These are phyloP conservation scores for Atta cephalotes DNA, from an alignment of 1,140 invertebrate species.

Conservation along the genomic window DNA sequence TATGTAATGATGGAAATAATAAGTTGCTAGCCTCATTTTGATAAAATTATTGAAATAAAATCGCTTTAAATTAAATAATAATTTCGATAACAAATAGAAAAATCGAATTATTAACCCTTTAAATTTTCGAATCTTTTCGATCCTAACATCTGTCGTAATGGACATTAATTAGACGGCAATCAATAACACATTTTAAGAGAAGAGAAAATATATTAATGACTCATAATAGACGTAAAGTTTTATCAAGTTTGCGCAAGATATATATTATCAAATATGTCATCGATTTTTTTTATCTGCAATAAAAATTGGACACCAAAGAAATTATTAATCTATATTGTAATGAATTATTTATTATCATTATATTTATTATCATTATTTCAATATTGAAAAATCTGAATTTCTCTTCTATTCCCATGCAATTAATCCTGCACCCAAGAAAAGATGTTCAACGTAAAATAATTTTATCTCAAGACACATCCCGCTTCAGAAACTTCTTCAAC, in stretches of 20 bases:
- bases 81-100: neutral
- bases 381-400: neutral
- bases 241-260: neutral
- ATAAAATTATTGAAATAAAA: neutral
- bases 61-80: neutral
- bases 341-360: too few species aligned
- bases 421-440: neutral
- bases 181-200: neutral
- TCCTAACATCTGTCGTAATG: neutral
- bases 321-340: neutral
- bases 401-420: neutral
- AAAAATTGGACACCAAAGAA: neutral
- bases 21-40: neutral
- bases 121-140: neutral
- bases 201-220: neutral
- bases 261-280: neutral
- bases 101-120: neutral
- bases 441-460: neutral
- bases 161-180: neutral
- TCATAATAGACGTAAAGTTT: neutral
- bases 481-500: neutral
- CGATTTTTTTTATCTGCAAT: neutral
- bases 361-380: neutral
- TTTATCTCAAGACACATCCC: neutral
- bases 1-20: neutral